Evolutionary conservation across 2,888 invertebrate genomes (phyloP).

Genomic region (Ennomos fuscantarius): DNA sequence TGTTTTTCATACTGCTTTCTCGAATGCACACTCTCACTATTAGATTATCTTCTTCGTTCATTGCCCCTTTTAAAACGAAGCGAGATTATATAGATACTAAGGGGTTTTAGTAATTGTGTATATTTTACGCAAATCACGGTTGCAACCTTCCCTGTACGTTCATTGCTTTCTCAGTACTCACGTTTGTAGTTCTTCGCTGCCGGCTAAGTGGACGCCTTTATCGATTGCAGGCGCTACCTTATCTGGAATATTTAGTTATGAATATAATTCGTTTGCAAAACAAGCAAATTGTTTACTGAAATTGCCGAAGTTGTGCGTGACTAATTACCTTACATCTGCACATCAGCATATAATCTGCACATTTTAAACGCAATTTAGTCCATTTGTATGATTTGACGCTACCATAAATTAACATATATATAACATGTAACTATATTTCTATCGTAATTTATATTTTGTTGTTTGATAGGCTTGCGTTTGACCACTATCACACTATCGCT

Average conservation of each 20-base stretch:
- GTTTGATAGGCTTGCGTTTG: too few relatives aligned
- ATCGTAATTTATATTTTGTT: too few relatives aligned
- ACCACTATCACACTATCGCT: too few relatives aligned
- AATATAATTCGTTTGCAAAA: conserved; percentile 35
- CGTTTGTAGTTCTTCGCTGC: conserved; percentile 62
- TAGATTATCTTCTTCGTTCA: conserved; percentile 69
- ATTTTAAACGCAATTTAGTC: too few relatives aligned
- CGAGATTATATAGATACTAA: conserved; percentile 38
- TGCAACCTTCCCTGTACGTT: conserved; percentile 2
- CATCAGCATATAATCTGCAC: too few relatives aligned
- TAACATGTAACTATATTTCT: too few relatives aligned
- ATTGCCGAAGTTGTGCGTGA: too few relatives aligned
- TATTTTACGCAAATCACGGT: conserved; percentile 32
- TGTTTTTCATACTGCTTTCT: conserved; percentile 49
- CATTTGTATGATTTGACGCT: too few relatives aligned
- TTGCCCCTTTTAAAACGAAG: conserved; percentile 46
- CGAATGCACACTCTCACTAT: conserved; percentile 50
- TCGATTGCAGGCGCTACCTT: conserved; percentile 57
- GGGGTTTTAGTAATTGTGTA: conserved; percentile 28
- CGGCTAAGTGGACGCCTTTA: conserved; percentile 59
- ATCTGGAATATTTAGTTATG: conserved; percentile 57
- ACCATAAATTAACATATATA: too few relatives aligned
- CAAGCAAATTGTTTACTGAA: too few relatives aligned
- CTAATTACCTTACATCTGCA: too few relatives aligned
- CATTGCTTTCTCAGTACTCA: conserved; percentile 73